These are phyloP conservation scores for Coelogynopora nodosa DNA, from an alignment of 2,888 invertebrate species.

Conservation along the genomic window DNA sequence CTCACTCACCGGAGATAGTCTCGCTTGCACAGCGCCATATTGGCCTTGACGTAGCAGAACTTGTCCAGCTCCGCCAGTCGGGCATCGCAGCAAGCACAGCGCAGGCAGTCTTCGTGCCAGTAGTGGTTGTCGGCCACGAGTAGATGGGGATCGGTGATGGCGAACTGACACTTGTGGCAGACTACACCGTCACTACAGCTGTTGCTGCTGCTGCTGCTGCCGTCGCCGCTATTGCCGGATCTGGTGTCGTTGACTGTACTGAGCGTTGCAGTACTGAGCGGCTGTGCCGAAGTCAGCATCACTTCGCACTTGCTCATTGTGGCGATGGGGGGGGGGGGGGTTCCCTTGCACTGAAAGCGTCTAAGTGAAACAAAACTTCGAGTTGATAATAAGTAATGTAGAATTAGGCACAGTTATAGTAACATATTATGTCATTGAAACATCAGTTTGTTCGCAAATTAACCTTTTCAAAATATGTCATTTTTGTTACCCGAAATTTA, in stretches of 20 bases:
- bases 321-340: too few species aligned
- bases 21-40: constrained; percentile 82
- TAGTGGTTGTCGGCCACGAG: constrained; percentile 73
- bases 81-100: constrained; percentile 81
- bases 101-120: constrained; percentile 90
- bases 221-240: not conserved
- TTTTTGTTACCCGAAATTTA: not conserved
- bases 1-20: constrained; percentile 81
- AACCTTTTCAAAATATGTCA: too few species aligned
- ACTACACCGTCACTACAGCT: not conserved
- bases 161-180: constrained; percentile 34
- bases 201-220: not conserved
- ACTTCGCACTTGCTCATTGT: not conserved
- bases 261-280: not conserved
- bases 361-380: too few species aligned
- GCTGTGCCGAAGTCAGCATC: not conserved
- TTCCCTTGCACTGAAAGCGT: too few species aligned
- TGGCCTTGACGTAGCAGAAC: constrained; percentile 81
- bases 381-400: too few species aligned
- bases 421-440: too few species aligned
- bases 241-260: not conserved
- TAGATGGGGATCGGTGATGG: constrained; percentile 36
- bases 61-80: constrained; percentile 86
- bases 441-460: too few species aligned
- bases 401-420: too few species aligned